Evolutionary conservation across 2,888 invertebrate genomes (phyloP), one percentile per base, ranked within the genome.

Genomic region (Camponotus fellah): DNA sequence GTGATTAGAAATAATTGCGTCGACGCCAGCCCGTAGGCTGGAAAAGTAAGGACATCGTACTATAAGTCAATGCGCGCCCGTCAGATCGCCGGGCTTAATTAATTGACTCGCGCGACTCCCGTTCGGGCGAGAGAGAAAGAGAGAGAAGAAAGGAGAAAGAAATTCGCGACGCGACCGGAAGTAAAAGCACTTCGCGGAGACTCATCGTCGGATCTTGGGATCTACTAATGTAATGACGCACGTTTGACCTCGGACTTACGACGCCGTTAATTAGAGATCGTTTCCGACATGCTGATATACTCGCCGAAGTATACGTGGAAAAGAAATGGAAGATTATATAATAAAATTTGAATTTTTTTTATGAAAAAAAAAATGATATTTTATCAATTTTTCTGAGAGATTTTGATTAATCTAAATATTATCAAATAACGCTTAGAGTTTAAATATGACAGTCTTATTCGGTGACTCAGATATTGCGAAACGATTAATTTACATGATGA

Each of bases 1-100:
- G 76, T 85, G 90, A 89, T 89, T 89, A 88, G 87, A 87, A 88
- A 83, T 89, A 89, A 89, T 89, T 88, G 88, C 87, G 79, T 34
- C 80, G 64, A 62, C 80, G 82, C 72, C 60, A 65, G 66, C 37
- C 80, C 68, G 34, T 68, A 64, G 53, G 40, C 21, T 82, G 79
- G 80, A 88, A 83, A 86, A 83, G 21, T 77, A 56, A 87, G 62
- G 84, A 76, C 75, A 49, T 49, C 53, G 12, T 26, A 2, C 21
- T 53, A 53, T 58, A 58, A 53, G 75, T 66, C 60, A 62, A 62
- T 82, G 74, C 71, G 69, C 79, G 81, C 83, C 21, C 60, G 68
- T 53, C 74, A 49, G 75, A 72, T 82, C 80, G 56, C 53, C 34
- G 37, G 60, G 49, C 71, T 76, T 88, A 81, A 86, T 86, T 87